Evolutionary conservation across 2,113 vertebrate species (phyloP), one percentile per base, ranked within the genome.

Genomic region (Acinonyx jubatus): DNA sequence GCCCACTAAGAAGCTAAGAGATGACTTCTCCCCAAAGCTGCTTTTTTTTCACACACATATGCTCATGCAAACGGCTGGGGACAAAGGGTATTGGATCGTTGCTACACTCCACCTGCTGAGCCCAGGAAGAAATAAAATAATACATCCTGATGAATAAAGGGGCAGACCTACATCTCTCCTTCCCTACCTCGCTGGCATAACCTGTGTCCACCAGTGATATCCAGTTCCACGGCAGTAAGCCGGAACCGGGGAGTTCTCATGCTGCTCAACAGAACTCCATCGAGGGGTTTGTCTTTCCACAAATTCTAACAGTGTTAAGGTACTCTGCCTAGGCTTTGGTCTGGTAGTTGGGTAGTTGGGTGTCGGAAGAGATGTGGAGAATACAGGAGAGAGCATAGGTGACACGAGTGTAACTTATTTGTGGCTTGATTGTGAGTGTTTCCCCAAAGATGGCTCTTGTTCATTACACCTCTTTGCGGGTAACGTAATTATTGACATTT

Each of bases 351-450:
- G 45, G 55, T 3, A 14, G 50, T 0, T 11, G 65, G 3, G 9
- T 1, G 36, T 0, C 1, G 13, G 29, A 9, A 27, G 31, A 29
- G 7, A 5, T 7, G 1, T 23, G 19, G 6, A 3, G 7, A 21
- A 21, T 0, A 10, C 11, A 27, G 11, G 13, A 14, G 16, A 25
- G 33, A 5, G 0, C 0, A 7, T 14, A 66, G 11, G 0, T 48
- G 27, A 16, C 3, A 4, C 0, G 12, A 31, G 9, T 68, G 12
- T 50, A 23, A 57, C 3, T 71, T 78, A 52, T 66, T 41, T 63
- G 33, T 66, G 52, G 65, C 27, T 71, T 90, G 61, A 29, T 2
- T 31, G 41, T 48, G 7, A 69, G 36, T 25, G 52, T 45, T 45
- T 45, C 45, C 45, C 45, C 45, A 45, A 45, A 45, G 45, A 45